Percentiles rank a stretch among this genome's conserved stretches.
phyloP scores from a whole-genome alignment of 2,113 vertebrate genomes.

The Dasypus novemcinctus region DNA sequence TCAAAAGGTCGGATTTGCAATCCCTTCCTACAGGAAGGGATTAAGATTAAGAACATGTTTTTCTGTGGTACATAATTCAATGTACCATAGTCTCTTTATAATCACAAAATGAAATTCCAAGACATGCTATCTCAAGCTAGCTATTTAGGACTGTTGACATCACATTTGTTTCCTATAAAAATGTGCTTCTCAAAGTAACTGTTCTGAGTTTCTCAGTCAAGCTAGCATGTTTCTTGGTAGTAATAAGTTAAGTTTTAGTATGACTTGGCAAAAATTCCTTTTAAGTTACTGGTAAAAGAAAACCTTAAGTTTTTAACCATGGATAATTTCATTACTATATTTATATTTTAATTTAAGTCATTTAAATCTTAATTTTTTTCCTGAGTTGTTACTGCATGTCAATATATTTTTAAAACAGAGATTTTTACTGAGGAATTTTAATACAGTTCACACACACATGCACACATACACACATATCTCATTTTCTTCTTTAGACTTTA shows the following conservation, averaged over 20 bases:
- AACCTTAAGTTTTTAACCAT: not conserved
- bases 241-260: not conserved
- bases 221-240: not conserved
- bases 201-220: not conserved
- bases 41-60: too few relatives aligned
- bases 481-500: not conserved
- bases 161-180: not conserved
- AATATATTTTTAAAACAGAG: not conserved
- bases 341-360: not conserved
- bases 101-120: not conserved
- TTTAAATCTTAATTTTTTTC: not conserved
- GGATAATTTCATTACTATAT: not conserved
- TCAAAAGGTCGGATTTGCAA: too few relatives aligned
- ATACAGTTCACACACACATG: not conserved
- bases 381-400: not conserved
- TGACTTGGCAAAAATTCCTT: not conserved
- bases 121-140: not conserved
- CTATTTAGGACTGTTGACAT: not conserved
- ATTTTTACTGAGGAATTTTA: not conserved
- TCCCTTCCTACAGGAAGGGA: too few relatives aligned
- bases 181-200: not conserved
- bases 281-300: not conserved
- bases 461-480: not conserved
- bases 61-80: too few relatives aligned
- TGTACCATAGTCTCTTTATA: not conserved